A percentile compares a stretch with the other conserved stretches of the same genome.
These are phyloP conservation scores for Drosophila dives DNA, from an alignment of 2,888 invertebrate species.

Conservation along the genomic window DNA sequence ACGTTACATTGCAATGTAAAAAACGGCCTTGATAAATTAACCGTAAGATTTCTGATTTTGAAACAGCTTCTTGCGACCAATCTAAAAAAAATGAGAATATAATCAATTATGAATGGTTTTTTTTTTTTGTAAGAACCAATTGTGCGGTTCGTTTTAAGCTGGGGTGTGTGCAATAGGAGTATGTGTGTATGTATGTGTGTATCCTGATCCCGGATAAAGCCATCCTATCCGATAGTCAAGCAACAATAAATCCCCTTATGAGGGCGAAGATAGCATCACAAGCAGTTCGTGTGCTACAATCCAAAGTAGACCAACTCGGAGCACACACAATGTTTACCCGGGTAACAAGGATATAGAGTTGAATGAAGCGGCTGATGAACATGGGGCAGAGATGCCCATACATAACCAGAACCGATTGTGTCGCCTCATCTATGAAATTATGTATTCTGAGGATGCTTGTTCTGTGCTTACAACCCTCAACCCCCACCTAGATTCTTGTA, in stretches of 20 bases:
- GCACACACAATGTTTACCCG: neutral
- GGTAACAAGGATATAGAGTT: neutral
- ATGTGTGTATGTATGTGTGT: neutral
- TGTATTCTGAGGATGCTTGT: neutral
- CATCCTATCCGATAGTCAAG: neutral
- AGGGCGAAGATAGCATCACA: neutral
- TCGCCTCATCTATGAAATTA: neutral
- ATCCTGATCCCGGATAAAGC: neutral
- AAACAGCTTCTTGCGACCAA: conserved; percentile 98
- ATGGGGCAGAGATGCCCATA: neutral
- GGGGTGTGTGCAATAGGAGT: neutral
- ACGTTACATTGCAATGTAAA: conserved; percentile 99
- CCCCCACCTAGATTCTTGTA: too few relatives aligned
- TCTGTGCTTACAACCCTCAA: neutral
- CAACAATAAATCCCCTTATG: neutral
- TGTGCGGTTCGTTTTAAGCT: neutral
- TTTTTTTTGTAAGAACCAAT: neutral
- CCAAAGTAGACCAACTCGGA: neutral
- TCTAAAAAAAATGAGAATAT: conserved; percentile 87
- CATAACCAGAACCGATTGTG: neutral
- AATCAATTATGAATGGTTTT: neutral
- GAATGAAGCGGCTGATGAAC: neutral
- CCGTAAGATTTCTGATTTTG: conserved; percentile 98
- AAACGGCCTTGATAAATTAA: conserved; percentile 99
- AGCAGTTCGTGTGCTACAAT: neutral